These are phyloP conservation scores for Coracopsis vasa DNA, from an alignment of 2,113 vertebrate genomes.

Conservation along the genomic window DNA sequence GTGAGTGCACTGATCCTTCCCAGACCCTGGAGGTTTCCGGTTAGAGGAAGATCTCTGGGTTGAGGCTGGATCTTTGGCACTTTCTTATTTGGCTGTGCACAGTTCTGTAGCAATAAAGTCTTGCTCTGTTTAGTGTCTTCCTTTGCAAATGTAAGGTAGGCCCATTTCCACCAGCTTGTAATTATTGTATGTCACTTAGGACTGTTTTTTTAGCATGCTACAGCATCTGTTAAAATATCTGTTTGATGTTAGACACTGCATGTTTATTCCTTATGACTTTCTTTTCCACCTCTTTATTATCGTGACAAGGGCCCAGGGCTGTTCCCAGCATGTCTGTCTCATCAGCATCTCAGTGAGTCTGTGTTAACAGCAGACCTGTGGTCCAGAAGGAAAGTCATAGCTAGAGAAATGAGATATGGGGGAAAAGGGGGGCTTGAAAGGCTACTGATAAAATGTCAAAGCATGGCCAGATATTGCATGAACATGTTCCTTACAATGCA, in stretches of 20 bases:
- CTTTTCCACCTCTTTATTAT: neutral
- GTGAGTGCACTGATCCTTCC: neutral
- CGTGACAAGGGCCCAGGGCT: neutral
- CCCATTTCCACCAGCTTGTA: neutral
- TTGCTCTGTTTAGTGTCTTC: neutral
- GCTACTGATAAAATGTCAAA: neutral
- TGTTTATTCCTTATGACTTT: neutral
- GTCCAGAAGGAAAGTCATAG: neutral
- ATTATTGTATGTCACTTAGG: neutral
- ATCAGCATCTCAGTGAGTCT: neutral
- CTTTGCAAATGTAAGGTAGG: neutral
- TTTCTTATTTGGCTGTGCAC: neutral
- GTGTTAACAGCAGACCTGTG: neutral
- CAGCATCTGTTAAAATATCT: neutral
- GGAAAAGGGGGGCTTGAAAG: neutral
- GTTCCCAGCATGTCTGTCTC: neutral
- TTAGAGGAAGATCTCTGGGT: neutral
- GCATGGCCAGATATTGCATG: neutral
- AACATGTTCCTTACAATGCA: accelerated
- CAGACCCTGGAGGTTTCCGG: neutral
- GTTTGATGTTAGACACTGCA: neutral
- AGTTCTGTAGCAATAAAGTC: neutral
- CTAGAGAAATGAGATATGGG: neutral
- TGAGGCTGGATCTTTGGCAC: neutral
- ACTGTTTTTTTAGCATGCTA: neutral